Evolutionary conservation across 2,113 vertebrate genomes (phyloP).

Genomic region (Hystrix brachyura): DNA sequence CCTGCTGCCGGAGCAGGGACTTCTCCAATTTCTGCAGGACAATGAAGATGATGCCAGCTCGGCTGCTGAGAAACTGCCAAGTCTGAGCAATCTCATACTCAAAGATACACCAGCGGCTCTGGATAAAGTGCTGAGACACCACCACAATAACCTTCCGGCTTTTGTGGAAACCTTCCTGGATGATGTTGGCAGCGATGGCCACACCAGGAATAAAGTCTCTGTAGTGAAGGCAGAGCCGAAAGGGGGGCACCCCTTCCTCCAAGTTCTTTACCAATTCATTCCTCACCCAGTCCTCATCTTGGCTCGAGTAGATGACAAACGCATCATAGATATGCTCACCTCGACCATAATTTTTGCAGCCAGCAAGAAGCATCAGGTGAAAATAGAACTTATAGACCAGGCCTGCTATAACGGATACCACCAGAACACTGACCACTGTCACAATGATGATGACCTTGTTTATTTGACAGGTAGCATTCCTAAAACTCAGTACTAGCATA

Average conservation of each 20-base stretch:
- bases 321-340: constrained; percentile 88
- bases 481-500: constrained; percentile 68
- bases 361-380: constrained; percentile 87
- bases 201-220: constrained; percentile 90
- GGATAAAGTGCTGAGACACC: constrained; percentile 88
- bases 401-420: not conserved
- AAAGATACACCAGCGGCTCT: constrained; percentile 90
- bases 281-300: constrained; percentile 90
- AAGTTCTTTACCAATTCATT: constrained; percentile 89
- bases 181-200: constrained; percentile 89
- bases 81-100: constrained; percentile 91
- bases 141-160: constrained; percentile 90
- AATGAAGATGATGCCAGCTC: constrained; percentile 87
- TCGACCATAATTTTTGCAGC: constrained; percentile 79
- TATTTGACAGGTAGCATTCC: constrained; percentile 81
- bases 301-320: constrained; percentile 91
- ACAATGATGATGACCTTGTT: not conserved
- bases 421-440: not conserved
- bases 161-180: constrained; percentile 89
- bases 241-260: constrained; percentile 86
- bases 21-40: constrained; percentile 87
- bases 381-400: constrained; percentile 89
- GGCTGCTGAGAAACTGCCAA: constrained; percentile 89
- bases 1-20: constrained; percentile 82
- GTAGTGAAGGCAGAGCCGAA: constrained; percentile 89